Evolutionary conservation across 2,113 vertebrate genomes (phyloP), one percentile per base, ranked within the genome.

Genomic region (Ptyas mucosa): DNA sequence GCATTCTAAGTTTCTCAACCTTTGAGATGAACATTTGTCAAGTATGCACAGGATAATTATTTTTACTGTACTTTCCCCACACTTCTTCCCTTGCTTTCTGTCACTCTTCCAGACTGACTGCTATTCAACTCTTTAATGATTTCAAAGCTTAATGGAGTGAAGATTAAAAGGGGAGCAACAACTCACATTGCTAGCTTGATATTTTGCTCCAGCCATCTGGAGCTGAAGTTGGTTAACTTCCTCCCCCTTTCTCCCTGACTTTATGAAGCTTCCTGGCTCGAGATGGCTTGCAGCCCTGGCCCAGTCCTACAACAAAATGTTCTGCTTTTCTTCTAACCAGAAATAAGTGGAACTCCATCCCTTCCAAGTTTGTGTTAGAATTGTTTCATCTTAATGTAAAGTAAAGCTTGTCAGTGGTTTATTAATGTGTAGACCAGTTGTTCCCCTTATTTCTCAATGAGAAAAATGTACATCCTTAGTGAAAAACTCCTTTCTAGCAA

Each of bases 21-120:
- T 93, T 85, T 93, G 89, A 90, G 93, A 93, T 92, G 92, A 90
- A 91, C 89, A 92, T 93, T 95, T 94, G 95, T 90, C 69, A 88
- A 90, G 91, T 91, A 93, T 93, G 95, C 93, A 54, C 88, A 88
- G 91, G 90, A 94, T 58, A 89, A 88, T 90, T 92, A 43, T 95
- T 91, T 92, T 75, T 94, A 92, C 93, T 93, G 88, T 39, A 85
- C 88, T 90, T 24, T 94, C 89, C 46, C n/a, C 61, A 53, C 51
- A 43, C 87, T 91, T 55, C 39, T 39, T 43, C 87, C 49, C 69
- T 92, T 58, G 29, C 43, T 64, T 89, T 90, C 55, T 89, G 15
- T 91, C 39, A 29, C 75, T 49, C 69, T 43, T 34, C 86, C 75
- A 87, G 87, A 90, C 87, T 90, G 85, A 49, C 93, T 87, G 49